Percentiles rank a stretch among this genome's conserved stretches.
Conservation (phyloP, 2,888 invertebrate genomes). For the Chrysolina oricalcia region DNA sequence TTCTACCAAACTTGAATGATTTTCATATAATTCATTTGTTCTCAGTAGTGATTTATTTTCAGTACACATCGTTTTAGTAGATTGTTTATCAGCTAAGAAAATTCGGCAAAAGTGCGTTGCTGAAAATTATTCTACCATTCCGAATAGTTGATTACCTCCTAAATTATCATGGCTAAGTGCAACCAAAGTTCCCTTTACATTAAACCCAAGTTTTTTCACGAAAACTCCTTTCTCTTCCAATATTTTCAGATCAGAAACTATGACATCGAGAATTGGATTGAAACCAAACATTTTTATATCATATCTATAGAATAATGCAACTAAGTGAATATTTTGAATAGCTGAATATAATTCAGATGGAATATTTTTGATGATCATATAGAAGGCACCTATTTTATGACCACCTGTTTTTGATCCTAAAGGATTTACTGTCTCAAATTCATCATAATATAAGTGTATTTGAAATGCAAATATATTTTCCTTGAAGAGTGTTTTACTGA, state of each 20-base stretch:
- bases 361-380: constrained; percentile 45
- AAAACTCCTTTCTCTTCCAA: background rate
- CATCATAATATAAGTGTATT: constrained; percentile 44
- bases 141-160: constrained; percentile 49
- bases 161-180: constrained; percentile 49
- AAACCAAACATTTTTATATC: constrained; percentile 21
- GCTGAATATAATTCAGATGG: background rate
- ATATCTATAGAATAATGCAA: constrained; percentile 25
- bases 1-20: no score
- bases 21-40: background rate
- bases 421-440: no score
- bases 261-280: constrained; percentile 20
- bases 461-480: constrained; percentile 12
- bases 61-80: background rate
- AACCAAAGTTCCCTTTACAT: background rate
- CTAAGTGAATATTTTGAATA: constrained; percentile 23
- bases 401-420: constrained; percentile 48
- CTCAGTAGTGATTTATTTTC: background rate
- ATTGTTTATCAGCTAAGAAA: constrained; percentile 35
- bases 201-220: background rate
- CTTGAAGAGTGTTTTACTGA: no score
- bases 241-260: background rate
- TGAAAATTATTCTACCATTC: constrained; percentile 54
- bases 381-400: constrained; percentile 52
- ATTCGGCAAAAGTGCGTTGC: constrained; percentile 53